phyloP scores from a whole-genome alignment of 2,113 vertebrate genomes.

The Platichthys flesus region DNA sequence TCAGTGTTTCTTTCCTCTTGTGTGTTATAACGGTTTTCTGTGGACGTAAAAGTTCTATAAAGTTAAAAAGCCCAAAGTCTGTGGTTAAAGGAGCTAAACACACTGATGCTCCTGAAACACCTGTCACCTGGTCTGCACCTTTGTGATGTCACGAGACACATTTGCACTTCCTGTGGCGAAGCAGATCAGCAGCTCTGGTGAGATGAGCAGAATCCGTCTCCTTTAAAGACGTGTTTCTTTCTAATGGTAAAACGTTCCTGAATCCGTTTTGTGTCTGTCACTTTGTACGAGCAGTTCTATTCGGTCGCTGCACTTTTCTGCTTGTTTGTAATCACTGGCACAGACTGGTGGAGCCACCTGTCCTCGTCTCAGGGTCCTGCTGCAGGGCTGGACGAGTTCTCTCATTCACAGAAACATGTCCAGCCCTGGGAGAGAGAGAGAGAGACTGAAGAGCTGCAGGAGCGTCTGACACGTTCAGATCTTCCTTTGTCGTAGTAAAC shows the following conservation, averaged over 20 bases:
- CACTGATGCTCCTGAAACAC: too few relatives aligned
- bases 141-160: too few relatives aligned
- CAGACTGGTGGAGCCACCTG: neutral
- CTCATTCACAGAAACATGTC: neutral
- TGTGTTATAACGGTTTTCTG: too few relatives aligned
- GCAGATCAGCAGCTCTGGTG: too few relatives aligned
- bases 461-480: neutral
- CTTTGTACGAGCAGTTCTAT: neutral
- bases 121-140: too few relatives aligned
- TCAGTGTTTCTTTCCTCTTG: too few relatives aligned
- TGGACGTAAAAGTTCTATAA: too few relatives aligned
- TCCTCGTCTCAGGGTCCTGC: constrained; percentile 36
- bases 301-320: constrained; percentile 17
- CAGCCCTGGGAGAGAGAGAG: neutral
- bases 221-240: neutral
- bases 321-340: constrained; percentile 24
- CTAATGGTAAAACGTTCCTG: neutral
- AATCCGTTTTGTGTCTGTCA: neutral
- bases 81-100: too few relatives aligned
- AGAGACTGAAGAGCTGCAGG: neutral
- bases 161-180: too few relatives aligned
- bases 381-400: neutral
- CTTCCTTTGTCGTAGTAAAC: too few relatives aligned
- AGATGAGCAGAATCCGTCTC: too few relatives aligned
- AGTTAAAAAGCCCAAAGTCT: too few relatives aligned